Base-by-base conservation (phyloP, 2,113 vertebrate genomes). In the Cryptomyrus ogoouensis region DNA sequence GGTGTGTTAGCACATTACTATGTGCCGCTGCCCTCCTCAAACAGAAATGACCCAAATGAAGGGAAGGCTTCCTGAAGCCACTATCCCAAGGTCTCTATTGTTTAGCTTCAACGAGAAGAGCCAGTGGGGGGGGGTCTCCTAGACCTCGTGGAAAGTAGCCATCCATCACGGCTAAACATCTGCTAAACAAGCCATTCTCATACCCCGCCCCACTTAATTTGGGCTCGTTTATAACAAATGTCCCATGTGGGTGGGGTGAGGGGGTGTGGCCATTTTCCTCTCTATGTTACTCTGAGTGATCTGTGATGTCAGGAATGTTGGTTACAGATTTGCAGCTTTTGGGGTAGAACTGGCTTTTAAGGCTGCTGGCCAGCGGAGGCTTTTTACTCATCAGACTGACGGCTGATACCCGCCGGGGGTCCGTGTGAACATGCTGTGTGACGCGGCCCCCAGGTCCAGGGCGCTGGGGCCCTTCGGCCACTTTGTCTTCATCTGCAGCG, bases 91-190 rank as follows among this genome's bases (percentile, higher is more conserved):
- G 2, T 84, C 19, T 88, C 9, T 52, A 6, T 83, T 39, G 21
- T 44, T 89, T 35, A 44, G 49, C 74, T 89, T 56, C 21, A 44
- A 46, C 3, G 0, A 56, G 88, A 56, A 35, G 56, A 58, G 70
- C 21, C 49, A 27, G 39, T 44, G 35, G 9, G 27, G 15, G 35
- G 7, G 35, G 6, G n/a, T 21, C 27, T 62, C 8, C 39, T 47
- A 66, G 35, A 44, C 52, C 39, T 5, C 21, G 15, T 42, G 31
- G 35, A 44, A 58, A 83, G 70, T 8, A 42, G 4, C 89, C 93
- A 95, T 96, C 94, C 93, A 95, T 95, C 94, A 95, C 90, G 70
- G 90, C 19, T 70, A 93, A 94, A 95, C 94, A 96, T 94, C 93
- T 91, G 93, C 93, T 93, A 95, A 96, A 95, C 94, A 95, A 93